Conservation (phyloP, 2,888 invertebrate genomes). For the Congeria kusceri region DNA sequence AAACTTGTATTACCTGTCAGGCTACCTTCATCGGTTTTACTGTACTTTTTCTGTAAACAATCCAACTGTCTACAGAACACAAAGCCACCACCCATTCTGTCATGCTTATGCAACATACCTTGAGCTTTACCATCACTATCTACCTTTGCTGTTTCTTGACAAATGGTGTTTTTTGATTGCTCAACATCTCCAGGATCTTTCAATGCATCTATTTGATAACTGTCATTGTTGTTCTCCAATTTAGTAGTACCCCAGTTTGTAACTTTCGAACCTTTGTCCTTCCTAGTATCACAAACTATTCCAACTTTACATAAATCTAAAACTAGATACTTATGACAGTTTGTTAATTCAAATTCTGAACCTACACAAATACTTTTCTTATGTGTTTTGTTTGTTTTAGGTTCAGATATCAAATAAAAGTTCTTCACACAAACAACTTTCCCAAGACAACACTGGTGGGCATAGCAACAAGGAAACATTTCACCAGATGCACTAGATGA, state of each 20-base stretch:
- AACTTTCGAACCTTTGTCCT: neutral
- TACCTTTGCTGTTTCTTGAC: neutral
- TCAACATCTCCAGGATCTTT: too few species aligned
- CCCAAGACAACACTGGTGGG: conserved; percentile 55
- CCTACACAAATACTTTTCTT: neutral
- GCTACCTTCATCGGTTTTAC: neutral
- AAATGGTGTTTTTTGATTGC: neutral
- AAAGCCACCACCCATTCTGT: conserved; percentile 19
- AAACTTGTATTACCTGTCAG: neutral
- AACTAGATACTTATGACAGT: neutral
- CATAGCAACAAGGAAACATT: conserved; percentile 47
- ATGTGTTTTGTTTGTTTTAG: neutral
- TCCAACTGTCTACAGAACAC: conserved; percentile 42
- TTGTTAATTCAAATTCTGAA: too few species aligned
- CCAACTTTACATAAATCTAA: neutral
- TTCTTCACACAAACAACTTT: conserved; percentile 54
- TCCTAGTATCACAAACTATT: neutral
- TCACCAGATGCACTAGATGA: conserved; percentile 27
- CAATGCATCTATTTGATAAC: too few species aligned
- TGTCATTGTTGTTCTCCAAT: neutral
- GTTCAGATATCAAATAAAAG: conserved; percentile 52
- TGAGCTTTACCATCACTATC: neutral
- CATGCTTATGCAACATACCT: conserved; percentile 37
- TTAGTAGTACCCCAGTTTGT: neutral
- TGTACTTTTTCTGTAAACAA: conserved; percentile 10